Evolutionary conservation across 1,140 invertebrate species (phyloP).

Genomic region (Drosophila chauvacae): DNA sequence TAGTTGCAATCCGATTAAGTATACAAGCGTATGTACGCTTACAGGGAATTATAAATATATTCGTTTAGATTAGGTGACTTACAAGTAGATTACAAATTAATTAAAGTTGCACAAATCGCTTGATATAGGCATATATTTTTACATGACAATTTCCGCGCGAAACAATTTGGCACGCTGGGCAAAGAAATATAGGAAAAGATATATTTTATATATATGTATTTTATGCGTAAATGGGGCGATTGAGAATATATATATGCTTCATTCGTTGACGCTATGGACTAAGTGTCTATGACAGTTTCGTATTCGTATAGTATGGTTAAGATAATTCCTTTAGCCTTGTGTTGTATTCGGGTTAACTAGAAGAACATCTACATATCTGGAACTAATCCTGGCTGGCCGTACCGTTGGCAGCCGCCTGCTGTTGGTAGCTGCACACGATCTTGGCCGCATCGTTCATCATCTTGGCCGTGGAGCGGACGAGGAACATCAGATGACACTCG

Average conservation of each 20-base stretch:
- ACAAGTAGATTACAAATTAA: slow-evolving; percentile 56
- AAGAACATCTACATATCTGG: slow-evolving; percentile 15
- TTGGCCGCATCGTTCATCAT: slow-evolving; percentile 91
- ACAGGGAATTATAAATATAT: slow-evolving; percentile 67
- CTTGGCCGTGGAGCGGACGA: slow-evolving; percentile 91
- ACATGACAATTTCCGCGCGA: slow-evolving; percentile 69
- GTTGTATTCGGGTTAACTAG: slow-evolving; percentile 18
- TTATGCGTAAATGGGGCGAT: slow-evolving; percentile 32
- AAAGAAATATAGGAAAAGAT: slow-evolving; percentile 40
- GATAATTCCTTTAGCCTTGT: slow-evolving; percentile 34
- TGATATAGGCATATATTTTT: slow-evolving; percentile 41
- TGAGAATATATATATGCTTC: slow-evolving; percentile 13
- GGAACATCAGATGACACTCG: slow-evolving; percentile 92
- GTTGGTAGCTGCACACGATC: slow-evolving; percentile 78
- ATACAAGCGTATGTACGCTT: slow-evolving; percentile 41
- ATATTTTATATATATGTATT: slow-evolving; percentile 9
- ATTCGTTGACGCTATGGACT: slow-evolving; percentile 63
- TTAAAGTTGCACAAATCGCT: slow-evolving; percentile 64
- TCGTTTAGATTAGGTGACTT: slow-evolving; percentile 62
- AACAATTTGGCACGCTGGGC: slow-evolving; percentile 73
- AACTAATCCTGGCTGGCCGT: slow-evolving; percentile 43
- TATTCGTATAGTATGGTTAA: slow-evolving; percentile 66
- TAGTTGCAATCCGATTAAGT: slow-evolving; percentile 43
- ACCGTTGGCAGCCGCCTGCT: slow-evolving; percentile 18
- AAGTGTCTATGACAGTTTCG: slow-evolving; percentile 65